Percentiles rank a stretch among this genome's conserved stretches.
These are phyloP conservation scores for Andrena minutula DNA, from an alignment of 2,888 invertebrate genomes.

Conservation along the genomic window DNA sequence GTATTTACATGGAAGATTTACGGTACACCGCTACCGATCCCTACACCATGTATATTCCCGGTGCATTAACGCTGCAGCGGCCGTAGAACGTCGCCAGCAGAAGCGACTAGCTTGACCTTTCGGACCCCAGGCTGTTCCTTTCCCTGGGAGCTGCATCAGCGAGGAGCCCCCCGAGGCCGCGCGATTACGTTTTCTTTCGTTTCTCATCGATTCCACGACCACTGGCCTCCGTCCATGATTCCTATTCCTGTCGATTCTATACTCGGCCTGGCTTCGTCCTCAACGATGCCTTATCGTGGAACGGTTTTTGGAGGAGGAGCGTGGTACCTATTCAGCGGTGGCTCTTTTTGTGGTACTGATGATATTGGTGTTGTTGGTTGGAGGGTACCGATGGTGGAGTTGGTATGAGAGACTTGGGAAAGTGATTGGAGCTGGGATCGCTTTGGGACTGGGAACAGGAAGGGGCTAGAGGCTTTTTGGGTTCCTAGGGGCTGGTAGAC, in stretches of 20 bases:
- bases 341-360: too few relatives aligned
- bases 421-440: too few relatives aligned
- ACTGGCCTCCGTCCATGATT: background rate
- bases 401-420: too few relatives aligned
- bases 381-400: too few relatives aligned
- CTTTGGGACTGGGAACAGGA: too few relatives aligned
- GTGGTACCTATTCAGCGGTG: too few relatives aligned
- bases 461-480: too few relatives aligned
- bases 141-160: slow-evolving; percentile 43
- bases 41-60: slow-evolving; percentile 54
- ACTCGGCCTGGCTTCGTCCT: too few relatives aligned
- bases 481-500: too few relatives aligned
- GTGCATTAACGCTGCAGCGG: slow-evolving; percentile 67
- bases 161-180: slow-evolving; percentile 25
- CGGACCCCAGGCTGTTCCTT: slow-evolving; percentile 47
- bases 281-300: too few relatives aligned
- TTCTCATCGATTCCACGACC: slow-evolving; percentile 63
- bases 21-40: slow-evolving; percentile 64
- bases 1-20: slow-evolving; percentile 73
- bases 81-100: slow-evolving; percentile 65
- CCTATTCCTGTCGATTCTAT: background rate
- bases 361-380: too few relatives aligned
- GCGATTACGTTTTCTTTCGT: slow-evolving; percentile 69
- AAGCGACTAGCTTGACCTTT: slow-evolving; percentile 68
- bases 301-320: too few relatives aligned